Conservation (phyloP, 2,113 vertebrate genomes). For the Notiomystis cincta region DNA sequence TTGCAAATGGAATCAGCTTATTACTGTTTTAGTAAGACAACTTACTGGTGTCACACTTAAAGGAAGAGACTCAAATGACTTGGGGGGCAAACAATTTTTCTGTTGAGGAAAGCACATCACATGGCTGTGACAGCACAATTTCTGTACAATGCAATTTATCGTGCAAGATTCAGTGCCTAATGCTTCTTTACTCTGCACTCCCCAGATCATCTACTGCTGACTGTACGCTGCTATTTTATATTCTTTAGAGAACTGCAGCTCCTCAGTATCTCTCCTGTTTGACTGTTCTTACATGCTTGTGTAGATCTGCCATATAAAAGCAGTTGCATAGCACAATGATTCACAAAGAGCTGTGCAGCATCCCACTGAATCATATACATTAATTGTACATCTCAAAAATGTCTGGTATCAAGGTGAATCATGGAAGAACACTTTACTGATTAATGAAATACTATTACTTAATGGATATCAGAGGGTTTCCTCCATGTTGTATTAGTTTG, state of each 20-base stretch:
- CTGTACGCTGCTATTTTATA: neutral
- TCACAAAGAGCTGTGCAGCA: neutral
- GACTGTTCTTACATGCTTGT: neutral
- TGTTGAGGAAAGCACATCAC: neutral
- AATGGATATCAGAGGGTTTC: neutral
- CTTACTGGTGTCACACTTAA: neutral
- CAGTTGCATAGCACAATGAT: neutral
- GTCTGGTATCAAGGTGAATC: neutral
- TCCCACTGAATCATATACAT: neutral
- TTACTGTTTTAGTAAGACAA: neutral
- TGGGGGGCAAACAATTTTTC: neutral
- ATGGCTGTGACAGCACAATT: neutral
- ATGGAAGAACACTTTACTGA: neutral
- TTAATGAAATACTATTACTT: neutral
- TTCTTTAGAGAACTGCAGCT: neutral
- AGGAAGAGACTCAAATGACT: neutral
- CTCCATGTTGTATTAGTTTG: neutral
- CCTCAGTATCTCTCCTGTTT: neutral
- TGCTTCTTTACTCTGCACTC: fast-evolving
- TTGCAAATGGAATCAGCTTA: neutral
- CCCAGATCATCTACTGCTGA: neutral
- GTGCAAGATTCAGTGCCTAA: neutral
- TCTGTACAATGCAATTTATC: neutral
- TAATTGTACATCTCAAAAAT: neutral
- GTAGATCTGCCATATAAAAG: neutral